These are phyloP conservation scores for Kradibia gibbosae DNA, from an alignment of 1,140 invertebrate species.

Conservation along the genomic window DNA sequence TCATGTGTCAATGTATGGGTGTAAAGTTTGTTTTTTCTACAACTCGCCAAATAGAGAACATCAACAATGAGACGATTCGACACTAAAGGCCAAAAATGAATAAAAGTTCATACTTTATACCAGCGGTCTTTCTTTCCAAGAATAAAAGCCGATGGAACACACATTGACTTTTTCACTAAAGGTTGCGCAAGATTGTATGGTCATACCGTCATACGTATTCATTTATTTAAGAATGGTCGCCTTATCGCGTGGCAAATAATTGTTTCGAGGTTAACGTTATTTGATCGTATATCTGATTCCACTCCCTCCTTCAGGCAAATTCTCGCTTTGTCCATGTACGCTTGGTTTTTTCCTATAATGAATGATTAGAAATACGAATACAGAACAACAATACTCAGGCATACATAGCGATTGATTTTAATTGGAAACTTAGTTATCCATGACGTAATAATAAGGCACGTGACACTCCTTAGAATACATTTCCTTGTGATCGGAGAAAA, in stretches of 20 bases:
- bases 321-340: background rate
- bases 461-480: background rate
- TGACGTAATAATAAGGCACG: slow-evolving; percentile 10
- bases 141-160: background rate
- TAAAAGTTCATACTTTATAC: background rate
- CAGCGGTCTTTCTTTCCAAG: background rate
- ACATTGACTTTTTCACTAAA: background rate
- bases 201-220: background rate
- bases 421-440: background rate
- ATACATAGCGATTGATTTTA: background rate
- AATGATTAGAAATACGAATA: background rate
- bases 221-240: background rate
- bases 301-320: too few relatives aligned
- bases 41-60: background rate
- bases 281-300: background rate
- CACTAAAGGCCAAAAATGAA: slow-evolving; percentile 2
- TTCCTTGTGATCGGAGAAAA: too few relatives aligned
- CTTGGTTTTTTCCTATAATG: background rate
- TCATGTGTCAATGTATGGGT: background rate
- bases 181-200: background rate
- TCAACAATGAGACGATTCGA: background rate
- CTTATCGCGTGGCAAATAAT: background rate
- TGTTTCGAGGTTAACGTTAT: background rate
- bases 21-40: slow-evolving; percentile 24
- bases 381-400: background rate